Base-by-base conservation (phyloP, 2,797 vertebrate species). In the Ctenopoma multispine region DNA sequence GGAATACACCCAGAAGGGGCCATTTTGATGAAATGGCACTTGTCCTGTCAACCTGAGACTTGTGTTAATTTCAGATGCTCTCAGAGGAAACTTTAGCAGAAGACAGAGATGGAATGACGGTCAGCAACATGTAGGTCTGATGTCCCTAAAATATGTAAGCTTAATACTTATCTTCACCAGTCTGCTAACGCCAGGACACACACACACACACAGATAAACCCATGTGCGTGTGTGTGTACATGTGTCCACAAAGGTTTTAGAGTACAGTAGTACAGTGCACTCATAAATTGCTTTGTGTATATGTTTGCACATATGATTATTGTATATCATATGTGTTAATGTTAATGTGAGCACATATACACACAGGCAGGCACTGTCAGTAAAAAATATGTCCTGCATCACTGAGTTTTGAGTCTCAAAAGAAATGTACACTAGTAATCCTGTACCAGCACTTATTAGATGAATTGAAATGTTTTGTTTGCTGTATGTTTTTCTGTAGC, bases 21-120 rank as follows among this genome's bases (percentile, higher is more conserved):
- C 5, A 79, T 87, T 89, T 78, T 76, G 77, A 85, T 81, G 47
- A 78, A 81, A 78, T 34, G 11, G 20, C 55, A 34, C 73, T 86
- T 81, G 69, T 4, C 68, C 79, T 51, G 46, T 71, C 82, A 65
- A 87, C 80, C 67, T 78, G 54, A 0, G 38, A 69, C 71, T 69
- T 82, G 57, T 18, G 20, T 57, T 68, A 17, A 38, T 80, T 71
- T 84, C 69, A 49, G 49, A 73, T 4, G 24, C 72, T 72, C 57
- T 66, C 31, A 1, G 29, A 63, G 70, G 64, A 80, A 75, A 69
- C 77, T 34, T 62, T 50, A 17, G 48, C 57, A n/a, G 54, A 36
- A 34, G 20, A 31, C 0, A 10, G 31, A 55, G n/a, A 20, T 0
- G 2, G 4, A 12, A 8, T 7, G 49, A 47, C 36, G 41, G 48